Percentiles rank a stretch among this genome's conserved stretches.
Conservation (phyloP, 2,113 vertebrate genomes). For the Ceyx margarethae region DNA sequence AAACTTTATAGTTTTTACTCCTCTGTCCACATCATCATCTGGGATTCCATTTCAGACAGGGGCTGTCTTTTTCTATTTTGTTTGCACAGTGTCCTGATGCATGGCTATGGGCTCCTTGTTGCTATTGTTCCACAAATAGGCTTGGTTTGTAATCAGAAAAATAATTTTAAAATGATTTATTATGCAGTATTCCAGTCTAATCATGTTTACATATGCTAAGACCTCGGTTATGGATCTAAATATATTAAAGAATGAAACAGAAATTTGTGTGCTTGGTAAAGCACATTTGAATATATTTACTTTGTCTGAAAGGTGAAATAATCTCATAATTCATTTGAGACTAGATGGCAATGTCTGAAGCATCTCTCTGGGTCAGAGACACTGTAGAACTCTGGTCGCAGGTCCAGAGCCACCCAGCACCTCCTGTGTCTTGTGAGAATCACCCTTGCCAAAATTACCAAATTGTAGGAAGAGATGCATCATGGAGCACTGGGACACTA, state of each 20-base stretch:
- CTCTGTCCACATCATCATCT: background rate
- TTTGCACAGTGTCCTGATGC: background rate
- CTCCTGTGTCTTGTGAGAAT: rapidly evolving
- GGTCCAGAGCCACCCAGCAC: background rate
- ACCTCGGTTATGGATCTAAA: background rate
- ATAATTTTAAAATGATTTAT: background rate
- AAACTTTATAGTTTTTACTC: background rate
- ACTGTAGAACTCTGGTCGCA: background rate
- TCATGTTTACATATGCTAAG: background rate
- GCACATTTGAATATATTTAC: background rate
- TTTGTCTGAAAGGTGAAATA: background rate
- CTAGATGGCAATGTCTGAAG: background rate
- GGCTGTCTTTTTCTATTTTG: background rate
- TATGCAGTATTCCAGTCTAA: background rate
- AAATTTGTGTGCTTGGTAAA: background rate
- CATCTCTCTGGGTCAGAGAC: background rate
- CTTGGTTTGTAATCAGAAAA: background rate
- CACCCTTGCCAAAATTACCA: background rate
- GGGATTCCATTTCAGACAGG: background rate
- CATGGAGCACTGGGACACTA: too few species aligned
- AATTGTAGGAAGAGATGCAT: background rate
- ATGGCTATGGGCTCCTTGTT: background rate
- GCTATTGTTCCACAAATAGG: background rate
- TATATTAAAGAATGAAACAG: background rate
- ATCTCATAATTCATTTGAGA: background rate